Evolutionary conservation across 2,113 vertebrate genomes (phyloP), one percentile per base, ranked within the genome.

Genomic region (Riparia riparia): DNA sequence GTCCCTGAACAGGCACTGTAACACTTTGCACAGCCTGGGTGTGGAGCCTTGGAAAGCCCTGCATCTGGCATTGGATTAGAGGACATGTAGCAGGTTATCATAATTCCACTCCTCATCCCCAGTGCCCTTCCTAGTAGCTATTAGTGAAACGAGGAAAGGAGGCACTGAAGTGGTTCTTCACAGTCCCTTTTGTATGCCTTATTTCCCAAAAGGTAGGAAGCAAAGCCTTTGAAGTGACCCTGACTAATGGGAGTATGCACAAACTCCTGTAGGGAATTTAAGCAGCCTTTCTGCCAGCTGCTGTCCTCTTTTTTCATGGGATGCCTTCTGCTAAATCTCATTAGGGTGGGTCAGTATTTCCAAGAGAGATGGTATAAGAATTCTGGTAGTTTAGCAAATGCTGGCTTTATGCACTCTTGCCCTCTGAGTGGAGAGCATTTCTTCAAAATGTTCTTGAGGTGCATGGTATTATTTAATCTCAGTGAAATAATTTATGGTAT

Each of bases 91-190:
- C 28, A 83, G 74, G 64, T 88, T 90, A 56, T 73, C 14, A 5
- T 60, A 94, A 91, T 77, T 86, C 7, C 11, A 31, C 21, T 73
- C 57, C 69, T 93, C 60, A 37, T 17, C 37, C 16, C 6, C 12
- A 77, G 57, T 64, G 78, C 41, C 41, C 44, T 91, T 51, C 34
- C 18, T 6, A 88, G 60, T 14, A 93, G 61, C 73, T 76, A 10
- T 92, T 92, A 92, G 64, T 58, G 41, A 91, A 89, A 93, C 34
- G 63, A 94, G 50, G 29, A 89, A 45, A 66, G 82, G 61, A 90
- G 80, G 26, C 25, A 45, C 28, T 77, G 58, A 69, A 88, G 64
- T 78, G 58, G 31, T 50, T 56, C 31, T 79, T 85, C 64, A 32
- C 3, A 6, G 64, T 57, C 85, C 42, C 65, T 66, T 58, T 82